These are phyloP conservation scores for Euschistus heros DNA, from an alignment of 1,140 invertebrate species.

Conservation along the genomic window DNA sequence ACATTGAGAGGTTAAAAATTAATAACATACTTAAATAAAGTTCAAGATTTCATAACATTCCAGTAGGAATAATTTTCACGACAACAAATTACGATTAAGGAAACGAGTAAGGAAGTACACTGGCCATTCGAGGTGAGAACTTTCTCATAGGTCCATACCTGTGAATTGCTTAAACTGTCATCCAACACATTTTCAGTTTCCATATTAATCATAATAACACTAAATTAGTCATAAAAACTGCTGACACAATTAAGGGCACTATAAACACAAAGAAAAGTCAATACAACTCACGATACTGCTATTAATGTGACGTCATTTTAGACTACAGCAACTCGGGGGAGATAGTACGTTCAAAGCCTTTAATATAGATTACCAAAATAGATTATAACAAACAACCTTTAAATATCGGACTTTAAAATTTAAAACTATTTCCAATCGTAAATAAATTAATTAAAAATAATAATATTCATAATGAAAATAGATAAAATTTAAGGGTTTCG, in stretches of 20 bases:
- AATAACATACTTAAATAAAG: too few species aligned
- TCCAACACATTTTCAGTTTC: slow-evolving; percentile 53
- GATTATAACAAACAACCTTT: too few species aligned
- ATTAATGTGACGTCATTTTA: slow-evolving; percentile 19
- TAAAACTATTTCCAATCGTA: too few species aligned
- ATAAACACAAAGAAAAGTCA: slow-evolving; percentile 23
- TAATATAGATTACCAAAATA: too few species aligned
- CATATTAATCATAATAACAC: slow-evolving; percentile 47
- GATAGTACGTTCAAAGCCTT: too few species aligned
- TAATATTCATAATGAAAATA: too few species aligned
- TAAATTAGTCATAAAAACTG: slow-evolving; percentile 24
- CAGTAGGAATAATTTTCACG: too few species aligned
- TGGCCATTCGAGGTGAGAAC: neutral
- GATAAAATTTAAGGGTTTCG: too few species aligned
- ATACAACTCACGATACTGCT: slow-evolving; percentile 18
- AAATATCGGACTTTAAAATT: too few species aligned
- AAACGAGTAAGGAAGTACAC: slow-evolving; percentile 18
- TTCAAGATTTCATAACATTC: too few species aligned
- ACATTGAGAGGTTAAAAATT: too few species aligned
- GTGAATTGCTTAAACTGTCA: slow-evolving; percentile 45
- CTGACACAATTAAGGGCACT: slow-evolving; percentile 25
- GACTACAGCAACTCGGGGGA: slow-evolving; percentile 3
- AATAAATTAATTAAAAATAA: too few species aligned
- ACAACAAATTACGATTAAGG: slow-evolving; percentile 9
- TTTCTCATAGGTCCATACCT: slow-evolving; percentile 37